Evolutionary conservation across 2,113 vertebrate genomes (phyloP).

Genomic region (Perca fluviatilis): DNA sequence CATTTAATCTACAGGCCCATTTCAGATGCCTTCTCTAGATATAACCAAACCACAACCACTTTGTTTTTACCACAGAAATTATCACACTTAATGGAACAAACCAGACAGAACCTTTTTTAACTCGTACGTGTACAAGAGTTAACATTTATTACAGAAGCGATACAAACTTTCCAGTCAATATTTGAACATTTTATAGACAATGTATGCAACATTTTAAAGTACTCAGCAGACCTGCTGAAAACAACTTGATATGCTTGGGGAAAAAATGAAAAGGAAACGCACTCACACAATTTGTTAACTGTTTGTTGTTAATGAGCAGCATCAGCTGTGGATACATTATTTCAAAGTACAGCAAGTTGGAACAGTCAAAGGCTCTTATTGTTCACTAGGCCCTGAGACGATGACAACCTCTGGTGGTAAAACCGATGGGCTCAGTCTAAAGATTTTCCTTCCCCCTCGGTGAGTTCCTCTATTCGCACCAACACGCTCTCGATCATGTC

Average conservation of each 20-base stretch:
- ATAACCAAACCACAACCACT: neutral
- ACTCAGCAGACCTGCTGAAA: slow-evolving; percentile 21
- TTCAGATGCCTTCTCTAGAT: neutral
- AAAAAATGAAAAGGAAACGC: neutral
- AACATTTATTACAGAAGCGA: slow-evolving; percentile 8
- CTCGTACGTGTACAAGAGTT: slow-evolving; percentile 16
- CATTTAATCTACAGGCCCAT: neutral
- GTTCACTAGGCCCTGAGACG: neutral
- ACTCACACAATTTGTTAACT: neutral
- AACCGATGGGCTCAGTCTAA: neutral
- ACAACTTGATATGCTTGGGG: neutral
- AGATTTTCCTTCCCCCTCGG: slow-evolving; percentile 85
- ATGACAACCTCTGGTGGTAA: neutral
- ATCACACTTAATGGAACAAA: neutral
- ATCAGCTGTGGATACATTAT: no score
- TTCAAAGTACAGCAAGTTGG: neutral
- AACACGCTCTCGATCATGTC: slow-evolving; percentile 98
- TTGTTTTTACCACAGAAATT: neutral
- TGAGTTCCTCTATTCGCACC: slow-evolving; percentile 94
- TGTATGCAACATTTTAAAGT: neutral
- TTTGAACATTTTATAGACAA: neutral
- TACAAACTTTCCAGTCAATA: neutral
- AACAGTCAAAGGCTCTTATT: neutral
- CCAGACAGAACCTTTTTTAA: neutral
- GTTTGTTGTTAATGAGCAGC: no score